phyloP scores from a whole-genome alignment of 2,113 vertebrate species.

The Uria aalge region DNA sequence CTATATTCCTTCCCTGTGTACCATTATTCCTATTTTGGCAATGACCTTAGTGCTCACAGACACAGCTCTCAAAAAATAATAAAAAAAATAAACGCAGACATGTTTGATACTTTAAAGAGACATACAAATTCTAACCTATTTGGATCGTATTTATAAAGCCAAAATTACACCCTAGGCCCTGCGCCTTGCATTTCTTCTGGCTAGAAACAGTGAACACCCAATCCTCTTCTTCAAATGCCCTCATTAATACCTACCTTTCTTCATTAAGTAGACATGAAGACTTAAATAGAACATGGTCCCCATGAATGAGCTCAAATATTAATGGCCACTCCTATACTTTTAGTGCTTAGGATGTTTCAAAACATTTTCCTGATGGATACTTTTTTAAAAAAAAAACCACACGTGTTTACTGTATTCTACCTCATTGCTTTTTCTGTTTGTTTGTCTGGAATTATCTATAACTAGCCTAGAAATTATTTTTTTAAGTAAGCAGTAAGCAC shows the following conservation, averaged over 20 bases:
- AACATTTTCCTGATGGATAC: accelerated
- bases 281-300: accelerated
- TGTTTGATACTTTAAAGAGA: neutral
- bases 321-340: neutral
- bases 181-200: neutral
- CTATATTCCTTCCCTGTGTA: neutral
- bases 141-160: neutral
- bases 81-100: neutral
- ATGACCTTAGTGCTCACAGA: neutral
- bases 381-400: accelerated
- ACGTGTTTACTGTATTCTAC: neutral
- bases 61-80: neutral
- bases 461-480: neutral
- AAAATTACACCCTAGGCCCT: neutral
- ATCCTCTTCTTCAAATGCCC: accelerated
- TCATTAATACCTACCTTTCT: neutral
- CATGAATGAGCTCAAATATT: accelerated
- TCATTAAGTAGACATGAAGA: neutral
- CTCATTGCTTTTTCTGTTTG: neutral
- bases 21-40: neutral
- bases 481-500: neutral
- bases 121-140: neutral
- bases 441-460: neutral
- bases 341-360: accelerated
- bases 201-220: accelerated